phyloP scores from a whole-genome alignment of 1,140 invertebrate genomes.

The Chrysopa pallens region DNA sequence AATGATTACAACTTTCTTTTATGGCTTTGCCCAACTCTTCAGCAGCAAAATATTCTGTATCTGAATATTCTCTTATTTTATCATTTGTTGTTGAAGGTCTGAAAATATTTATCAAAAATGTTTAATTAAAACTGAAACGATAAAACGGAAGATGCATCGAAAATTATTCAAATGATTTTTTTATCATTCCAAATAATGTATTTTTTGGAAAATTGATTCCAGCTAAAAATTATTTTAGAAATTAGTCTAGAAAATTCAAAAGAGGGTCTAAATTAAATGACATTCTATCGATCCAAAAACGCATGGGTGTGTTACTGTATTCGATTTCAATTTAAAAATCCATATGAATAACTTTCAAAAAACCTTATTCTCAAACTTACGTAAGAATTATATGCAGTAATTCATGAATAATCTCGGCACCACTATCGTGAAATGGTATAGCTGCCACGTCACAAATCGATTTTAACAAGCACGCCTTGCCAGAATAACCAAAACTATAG shows the following conservation, averaged over 20 bases:
- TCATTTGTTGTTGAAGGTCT: conserved; percentile 44
- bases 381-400: conserved; percentile 49
- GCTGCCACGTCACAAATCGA: conserved; percentile 56
- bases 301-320: too few relatives aligned
- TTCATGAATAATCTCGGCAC: conserved; percentile 44
- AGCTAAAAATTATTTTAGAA: too few relatives aligned
- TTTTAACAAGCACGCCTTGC: conserved; percentile 48
- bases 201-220: too few relatives aligned
- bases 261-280: too few relatives aligned
- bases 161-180: too few relatives aligned
- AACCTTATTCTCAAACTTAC: conserved; percentile 24
- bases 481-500: conserved; percentile 33
- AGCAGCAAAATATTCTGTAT: conserved; percentile 49
- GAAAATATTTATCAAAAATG: neutral
- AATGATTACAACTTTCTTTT: conserved; percentile 28
- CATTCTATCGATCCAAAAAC: too few relatives aligned
- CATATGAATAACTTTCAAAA: too few relatives aligned
- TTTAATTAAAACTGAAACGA: too few relatives aligned
- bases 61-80: conserved; percentile 31
- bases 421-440: conserved; percentile 35
- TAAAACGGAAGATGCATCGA: too few relatives aligned
- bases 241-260: too few relatives aligned
- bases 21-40: conserved; percentile 35
- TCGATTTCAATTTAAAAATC: too few relatives aligned
- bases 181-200: too few relatives aligned